Evolutionary conservation across 92 coral and sea anemone genomes (phyloP), one percentile per base, ranked within the genome.

Genomic region (Bergia sp.): DNA sequence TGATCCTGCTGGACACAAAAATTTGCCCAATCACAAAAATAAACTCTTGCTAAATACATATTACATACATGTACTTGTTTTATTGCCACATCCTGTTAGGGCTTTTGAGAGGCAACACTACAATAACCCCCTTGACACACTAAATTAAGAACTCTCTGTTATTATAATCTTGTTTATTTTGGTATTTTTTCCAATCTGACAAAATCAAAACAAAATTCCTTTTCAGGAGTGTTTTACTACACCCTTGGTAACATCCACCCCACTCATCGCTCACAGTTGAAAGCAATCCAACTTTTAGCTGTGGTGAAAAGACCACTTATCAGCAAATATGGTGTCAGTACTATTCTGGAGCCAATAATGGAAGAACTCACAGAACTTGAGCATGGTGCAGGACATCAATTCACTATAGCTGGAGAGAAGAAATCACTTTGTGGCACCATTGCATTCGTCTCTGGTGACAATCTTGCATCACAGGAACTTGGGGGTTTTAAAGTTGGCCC

Each of bases 181-280:
- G 4, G 16, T 4, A 66, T 12, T 15, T 66, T 23, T 66, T 66
- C 4, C 43, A 85, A 67, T 29, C 12, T 84, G 74, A 77, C 43
- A 65, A 69, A 42, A 85, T 53, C 13, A 37, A 45, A 13, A 80
- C 44, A 20, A 15, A 1, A 6, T 23, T 23, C 41, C 6, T 72
- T 85, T 58, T 20, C 84, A 87, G 90, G 90, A 36, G 55, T 87
- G 38, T 86, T 87, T 81, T 90, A 86, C 69, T 90, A 90, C 72
- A 90, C 93, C 2, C 72, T 90, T 36, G 90, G 90, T 8, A 90
- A 90, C 82, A 86, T 90, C 69, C 36, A 84, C 10, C 90, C 93
- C 65, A 74, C 18, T 49, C 80, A 79, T 47, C 84, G 85, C 39
- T 91, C 90, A 20, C 93, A 91, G 43, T 58, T 91, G 49, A 91